Evolutionary conservation across 2,888 invertebrate species (phyloP), one percentile per base, ranked within the genome.

Genomic region (Brachylomia viminalis): DNA sequence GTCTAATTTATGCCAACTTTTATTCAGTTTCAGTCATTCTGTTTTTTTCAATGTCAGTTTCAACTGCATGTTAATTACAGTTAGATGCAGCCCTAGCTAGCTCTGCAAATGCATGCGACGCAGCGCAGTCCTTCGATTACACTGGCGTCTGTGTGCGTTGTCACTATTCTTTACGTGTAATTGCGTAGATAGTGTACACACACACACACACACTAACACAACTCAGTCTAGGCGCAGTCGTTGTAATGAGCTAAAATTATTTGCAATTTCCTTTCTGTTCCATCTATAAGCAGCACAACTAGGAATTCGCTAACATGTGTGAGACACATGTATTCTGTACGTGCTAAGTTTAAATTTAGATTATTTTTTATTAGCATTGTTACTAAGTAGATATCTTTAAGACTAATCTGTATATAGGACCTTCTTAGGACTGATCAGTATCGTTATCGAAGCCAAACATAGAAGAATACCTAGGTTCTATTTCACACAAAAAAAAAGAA

Each of bases 181-280:
- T 89, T 85, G 91, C 88, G 83, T 91, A 92, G 91, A 90, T 89
- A 84, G 77, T 79, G 79, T 88, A 79, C 87, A 79, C 65, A 79
- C 78, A 88, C 83, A 86, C 72, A 71, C 87, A 76, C 86, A 91
- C 90, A 89, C 79, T 56, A 23, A 52, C 78, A 80, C 76, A 80
- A 49, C 67, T 42, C 68, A 75, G 85, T 86, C 88, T 92, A 91
- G 90, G 89, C 89, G 87, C 88, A 90, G 89, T 90, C 80, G 87
- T 79, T 87, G 84, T 90, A 90, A 91, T 90, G 86, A 90, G 90
- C 90, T 94, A 90, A 93, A 92, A 92, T 92, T 92, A 91, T 93
- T 90, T 88, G 91, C 91, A 91, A 92, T 93, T 93, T 93, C 92
- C 93, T 92, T 92, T 93, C 89, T 82, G 87, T 87, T 86, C 82